Evolutionary conservation across 1,140 invertebrate genomes (phyloP).

Genomic region (Periplaneta americana): DNA sequence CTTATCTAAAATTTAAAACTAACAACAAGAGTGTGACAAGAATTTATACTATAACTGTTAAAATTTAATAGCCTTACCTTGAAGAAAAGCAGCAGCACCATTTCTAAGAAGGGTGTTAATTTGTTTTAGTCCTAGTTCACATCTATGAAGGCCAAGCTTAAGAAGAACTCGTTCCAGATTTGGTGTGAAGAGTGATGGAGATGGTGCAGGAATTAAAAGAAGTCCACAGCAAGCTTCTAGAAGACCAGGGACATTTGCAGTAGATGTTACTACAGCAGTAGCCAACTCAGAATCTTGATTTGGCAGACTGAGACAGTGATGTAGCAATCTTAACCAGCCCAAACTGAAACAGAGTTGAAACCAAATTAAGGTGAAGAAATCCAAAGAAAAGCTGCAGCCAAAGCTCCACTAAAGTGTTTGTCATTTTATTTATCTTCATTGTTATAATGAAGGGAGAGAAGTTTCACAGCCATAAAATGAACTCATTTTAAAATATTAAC

Average conservation of each 20-base stretch:
- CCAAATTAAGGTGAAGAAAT: no score
- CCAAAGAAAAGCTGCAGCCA: no score
- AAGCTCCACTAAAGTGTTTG: no score
- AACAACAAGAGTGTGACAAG: no score
- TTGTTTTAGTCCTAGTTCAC: slow-evolving; percentile 49
- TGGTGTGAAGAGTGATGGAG: slow-evolving; percentile 51
- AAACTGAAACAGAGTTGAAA: slow-evolving; percentile 51
- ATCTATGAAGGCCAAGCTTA: slow-evolving; percentile 52
- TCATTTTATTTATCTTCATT: no score
- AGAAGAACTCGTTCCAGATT: slow-evolving; percentile 56
- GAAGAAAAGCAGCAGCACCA: slow-evolving; percentile 18
- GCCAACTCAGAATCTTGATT: slow-evolving; percentile 30
- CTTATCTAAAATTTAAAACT: no score
- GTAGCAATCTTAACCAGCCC: slow-evolving; percentile 60
- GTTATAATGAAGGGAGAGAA: no score
- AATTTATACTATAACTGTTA: no score
- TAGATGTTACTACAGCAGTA: background rate
- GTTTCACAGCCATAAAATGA: no score
- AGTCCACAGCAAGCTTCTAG: slow-evolving; percentile 69
- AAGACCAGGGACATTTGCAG: slow-evolving; percentile 40
- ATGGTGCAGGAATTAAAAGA: slow-evolving; percentile 59
- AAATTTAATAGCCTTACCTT: no score
- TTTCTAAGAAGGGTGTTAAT: slow-evolving; percentile 55
- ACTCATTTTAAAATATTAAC: no score
- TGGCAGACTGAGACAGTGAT: slow-evolving; percentile 57